A percentile compares a stretch with the other conserved stretches of the same genome.
Evolutionary conservation across 37 sponge, comb jelly and placozoan species (phyloP).

Genomic region (Sycon ciliatum): DNA sequence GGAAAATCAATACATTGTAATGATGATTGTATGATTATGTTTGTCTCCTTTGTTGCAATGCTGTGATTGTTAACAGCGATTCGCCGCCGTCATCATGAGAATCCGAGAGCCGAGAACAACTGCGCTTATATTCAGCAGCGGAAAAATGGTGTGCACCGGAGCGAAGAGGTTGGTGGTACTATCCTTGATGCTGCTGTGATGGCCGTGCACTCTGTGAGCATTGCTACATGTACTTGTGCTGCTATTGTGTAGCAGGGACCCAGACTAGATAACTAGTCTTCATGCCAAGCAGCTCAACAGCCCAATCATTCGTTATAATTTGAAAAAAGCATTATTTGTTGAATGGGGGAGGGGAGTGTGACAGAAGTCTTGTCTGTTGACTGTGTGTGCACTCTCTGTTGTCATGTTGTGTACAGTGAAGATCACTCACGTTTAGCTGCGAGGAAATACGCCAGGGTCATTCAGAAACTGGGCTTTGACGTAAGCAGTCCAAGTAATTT

Average conservation of each 20-base stretch:
- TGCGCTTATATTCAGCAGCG: conserved; percentile 95
- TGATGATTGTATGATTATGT: background rate
- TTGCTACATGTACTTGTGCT: too few relatives aligned
- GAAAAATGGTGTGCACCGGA: conserved; percentile 99
- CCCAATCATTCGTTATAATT: too few relatives aligned
- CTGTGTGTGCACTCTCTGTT: background rate
- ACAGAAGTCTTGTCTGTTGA: too few relatives aligned
- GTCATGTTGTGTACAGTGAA: conserved; percentile 49
- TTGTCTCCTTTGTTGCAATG: background rate
- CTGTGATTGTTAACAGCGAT: conserved; percentile 47
- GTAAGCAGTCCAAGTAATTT: too few relatives aligned
- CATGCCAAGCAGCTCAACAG: too few relatives aligned
- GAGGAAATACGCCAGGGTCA: conserved; percentile 93
- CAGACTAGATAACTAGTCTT: too few relatives aligned
- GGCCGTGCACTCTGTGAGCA: too few relatives aligned
- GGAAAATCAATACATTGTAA: background rate
- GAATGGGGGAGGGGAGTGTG: too few relatives aligned
- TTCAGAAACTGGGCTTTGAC: conserved; percentile 95
- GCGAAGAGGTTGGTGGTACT: conserved; percentile 69
- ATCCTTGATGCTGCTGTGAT: background rate
- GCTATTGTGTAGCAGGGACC: too few relatives aligned
- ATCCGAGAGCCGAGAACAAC: conserved; percentile 96
- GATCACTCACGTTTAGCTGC: conserved; percentile 89
- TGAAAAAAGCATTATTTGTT: too few relatives aligned
- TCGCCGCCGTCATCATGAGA: conserved; percentile 99